Percentiles rank a stretch among this genome's conserved stretches.
phyloP scores from a whole-genome alignment of 30 jellyfish, hydroid and myxozoan species.

The Cassiopea andromeda region DNA sequence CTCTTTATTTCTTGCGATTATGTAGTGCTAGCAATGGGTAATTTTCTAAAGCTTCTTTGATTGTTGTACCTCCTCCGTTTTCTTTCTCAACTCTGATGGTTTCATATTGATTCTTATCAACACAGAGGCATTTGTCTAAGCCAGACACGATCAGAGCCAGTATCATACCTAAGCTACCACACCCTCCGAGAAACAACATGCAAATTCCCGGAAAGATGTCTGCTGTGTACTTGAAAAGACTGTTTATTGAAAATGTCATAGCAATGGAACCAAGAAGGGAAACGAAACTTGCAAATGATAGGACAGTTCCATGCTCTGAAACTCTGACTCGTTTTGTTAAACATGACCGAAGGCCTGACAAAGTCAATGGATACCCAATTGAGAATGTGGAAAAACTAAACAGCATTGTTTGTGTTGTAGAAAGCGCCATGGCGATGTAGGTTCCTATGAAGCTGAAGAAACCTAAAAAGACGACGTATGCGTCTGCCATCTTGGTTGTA shows the following conservation, averaged over 20 bases:
- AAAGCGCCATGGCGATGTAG: conserved; percentile 8
- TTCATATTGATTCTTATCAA: neutral
- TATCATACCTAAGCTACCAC: neutral
- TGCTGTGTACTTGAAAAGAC: neutral
- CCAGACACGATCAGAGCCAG: neutral
- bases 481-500: neutral
- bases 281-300: neutral
- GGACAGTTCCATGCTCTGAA: conserved; percentile 24
- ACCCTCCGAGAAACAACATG: conserved; percentile 16
- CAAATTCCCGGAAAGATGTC: neutral
- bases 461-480: neutral
- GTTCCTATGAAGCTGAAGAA: conserved; percentile 20
- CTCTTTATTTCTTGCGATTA: neutral
- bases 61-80: neutral
- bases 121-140: neutral
- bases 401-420: conserved; percentile 7
- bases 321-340: conserved; percentile 1
- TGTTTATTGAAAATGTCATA: conserved; percentile 2
- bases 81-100: neutral
- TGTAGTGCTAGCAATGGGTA: neutral
- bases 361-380: conserved; percentile 17
- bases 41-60: neutral
- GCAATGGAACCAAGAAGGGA: neutral
- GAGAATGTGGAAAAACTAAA: neutral
- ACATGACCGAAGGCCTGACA: conserved; percentile 25